Evolutionary conservation across 2,113 vertebrate species (phyloP).

Genomic region (Cricetomys ansorgei): DNA sequence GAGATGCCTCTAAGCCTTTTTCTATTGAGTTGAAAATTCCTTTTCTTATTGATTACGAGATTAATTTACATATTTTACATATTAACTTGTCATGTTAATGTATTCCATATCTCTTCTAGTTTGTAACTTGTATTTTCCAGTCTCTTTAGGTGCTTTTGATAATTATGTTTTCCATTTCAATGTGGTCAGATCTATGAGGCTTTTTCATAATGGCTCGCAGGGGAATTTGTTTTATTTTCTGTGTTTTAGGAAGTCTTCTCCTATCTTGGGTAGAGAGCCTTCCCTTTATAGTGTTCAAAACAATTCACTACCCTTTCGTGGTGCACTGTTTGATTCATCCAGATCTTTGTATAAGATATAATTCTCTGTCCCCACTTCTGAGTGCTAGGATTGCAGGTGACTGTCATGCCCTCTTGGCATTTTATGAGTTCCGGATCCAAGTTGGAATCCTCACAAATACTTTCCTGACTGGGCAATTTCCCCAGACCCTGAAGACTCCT

Average conservation of each 20-base stretch:
- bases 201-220: not conserved
- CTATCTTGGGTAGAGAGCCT: not conserved
- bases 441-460: not conserved
- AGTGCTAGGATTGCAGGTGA: not conserved
- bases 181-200: not conserved
- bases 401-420: not conserved
- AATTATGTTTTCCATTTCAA: slow-evolving; percentile 5
- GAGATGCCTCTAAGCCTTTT: slow-evolving; percentile 13
- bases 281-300: not conserved
- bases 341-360: not conserved
- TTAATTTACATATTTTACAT: slow-evolving; percentile 24
- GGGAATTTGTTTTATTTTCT: not conserved
- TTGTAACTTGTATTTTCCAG: slow-evolving; percentile 18
- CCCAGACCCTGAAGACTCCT: not conserved
- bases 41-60: slow-evolving; percentile 16
- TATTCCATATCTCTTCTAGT: not conserved
- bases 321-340: not conserved
- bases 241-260: not conserved
- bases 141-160: slow-evolving; percentile 12
- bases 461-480: not conserved
- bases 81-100: slow-evolving; percentile 16
- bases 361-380: not conserved
- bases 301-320: not conserved
- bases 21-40: not conserved
- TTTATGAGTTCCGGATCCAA: not conserved